Percentiles rank a stretch among this genome's conserved stretches.
phyloP scores from a whole-genome alignment of 64 coral and sea anemone genomes.

The Porites australiensis region DNA sequence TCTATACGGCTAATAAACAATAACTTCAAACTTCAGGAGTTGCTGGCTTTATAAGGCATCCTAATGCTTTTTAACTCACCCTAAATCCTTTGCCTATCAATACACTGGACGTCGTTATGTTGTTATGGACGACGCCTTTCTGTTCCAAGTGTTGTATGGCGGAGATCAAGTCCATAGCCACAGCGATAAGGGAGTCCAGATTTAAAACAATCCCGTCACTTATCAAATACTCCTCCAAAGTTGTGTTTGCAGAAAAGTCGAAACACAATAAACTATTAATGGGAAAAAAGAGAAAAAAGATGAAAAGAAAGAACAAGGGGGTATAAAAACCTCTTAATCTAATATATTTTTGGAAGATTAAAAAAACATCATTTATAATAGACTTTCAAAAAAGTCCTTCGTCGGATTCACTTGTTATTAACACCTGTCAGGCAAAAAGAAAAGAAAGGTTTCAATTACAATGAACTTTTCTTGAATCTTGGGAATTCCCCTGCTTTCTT shows the following conservation, averaged over 20 bases:
- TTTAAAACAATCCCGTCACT: background rate
- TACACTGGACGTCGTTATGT: constrained; percentile 5
- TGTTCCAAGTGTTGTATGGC: constrained; percentile 7
- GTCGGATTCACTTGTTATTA: too few relatives aligned
- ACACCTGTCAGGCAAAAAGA: too few relatives aligned
- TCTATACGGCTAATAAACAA: too few relatives aligned
- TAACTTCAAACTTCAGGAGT: too few relatives aligned
- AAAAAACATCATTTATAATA: too few relatives aligned
- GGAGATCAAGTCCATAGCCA: constrained; percentile 21
- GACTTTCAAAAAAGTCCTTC: too few relatives aligned
- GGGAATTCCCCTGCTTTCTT: background rate
- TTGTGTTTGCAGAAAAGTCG: background rate
- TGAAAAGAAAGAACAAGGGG: too few relatives aligned
- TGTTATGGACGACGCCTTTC: constrained; percentile 35
- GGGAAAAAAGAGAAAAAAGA: background rate
- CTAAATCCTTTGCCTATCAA: constrained; percentile 29
- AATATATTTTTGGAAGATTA: too few relatives aligned
- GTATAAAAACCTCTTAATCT: too few relatives aligned
- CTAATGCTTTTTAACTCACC: background rate
- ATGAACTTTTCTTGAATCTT: constrained; percentile 18
- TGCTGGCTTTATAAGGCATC: too few relatives aligned
- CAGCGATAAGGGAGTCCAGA: background rate
- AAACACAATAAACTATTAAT: constrained; percentile 8
- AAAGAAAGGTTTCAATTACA: background rate
- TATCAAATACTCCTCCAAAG: background rate